A percentile compares a stretch with the other conserved stretches of the same genome.
Conservation (phyloP, 2,888 invertebrate genomes). For the Mesorhabditis sp. region DNA sequence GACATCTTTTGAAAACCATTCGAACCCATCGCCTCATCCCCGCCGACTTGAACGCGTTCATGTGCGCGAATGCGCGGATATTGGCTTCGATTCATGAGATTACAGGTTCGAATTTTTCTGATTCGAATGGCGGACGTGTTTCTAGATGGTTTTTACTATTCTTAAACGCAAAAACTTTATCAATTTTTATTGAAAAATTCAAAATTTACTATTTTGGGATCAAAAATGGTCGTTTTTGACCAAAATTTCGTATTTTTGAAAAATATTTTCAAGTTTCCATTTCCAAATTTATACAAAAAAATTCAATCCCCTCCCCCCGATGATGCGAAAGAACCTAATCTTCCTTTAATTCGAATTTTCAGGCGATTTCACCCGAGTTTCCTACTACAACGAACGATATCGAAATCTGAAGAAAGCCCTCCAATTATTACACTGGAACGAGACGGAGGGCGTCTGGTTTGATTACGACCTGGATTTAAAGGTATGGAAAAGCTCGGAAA, state of each 20-base stretch:
- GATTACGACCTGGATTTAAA: conserved; percentile 53
- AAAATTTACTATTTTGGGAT: no score
- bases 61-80: conserved; percentile 67
- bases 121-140: neutral
- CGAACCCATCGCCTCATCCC: conserved; percentile 70
- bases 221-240: no score
- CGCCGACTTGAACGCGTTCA: conserved; percentile 78
- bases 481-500: conserved; percentile 11
- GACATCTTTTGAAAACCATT: conserved; percentile 62
- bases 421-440: conserved; percentile 73
- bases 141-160: neutral
- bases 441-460: conserved; percentile 68
- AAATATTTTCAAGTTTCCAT: no score
- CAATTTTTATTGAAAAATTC: no score
- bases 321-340: neutral
- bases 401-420: conserved; percentile 63
- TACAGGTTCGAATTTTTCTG: conserved; percentile 39
- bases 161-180: no score
- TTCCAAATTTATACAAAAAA: no score
- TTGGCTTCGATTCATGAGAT: conserved; percentile 67
- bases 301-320: no score
- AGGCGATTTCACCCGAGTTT: conserved; percentile 49
- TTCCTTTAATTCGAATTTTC: conserved; percentile 7
- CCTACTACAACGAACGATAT: conserved; percentile 48
- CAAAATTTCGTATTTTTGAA: no score